Conservation (phyloP, 2,113 vertebrate genomes). For the Peromyscus californicus region DNA sequence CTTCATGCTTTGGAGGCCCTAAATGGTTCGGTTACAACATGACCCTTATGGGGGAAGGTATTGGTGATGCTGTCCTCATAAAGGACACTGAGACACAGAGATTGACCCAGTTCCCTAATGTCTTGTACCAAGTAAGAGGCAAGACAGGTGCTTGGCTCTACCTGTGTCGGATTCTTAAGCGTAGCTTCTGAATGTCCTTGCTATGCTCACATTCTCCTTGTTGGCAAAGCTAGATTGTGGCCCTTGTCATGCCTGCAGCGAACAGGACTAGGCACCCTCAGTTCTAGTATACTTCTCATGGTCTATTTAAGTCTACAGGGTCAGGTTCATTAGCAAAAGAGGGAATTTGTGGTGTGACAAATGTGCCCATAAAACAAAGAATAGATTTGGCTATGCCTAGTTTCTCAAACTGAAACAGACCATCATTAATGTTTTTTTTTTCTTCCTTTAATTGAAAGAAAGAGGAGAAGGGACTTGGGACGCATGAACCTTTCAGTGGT, state of each 20-base stretch:
- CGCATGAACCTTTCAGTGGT: conserved; percentile 59
- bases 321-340: conserved; percentile 9
- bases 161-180: neutral
- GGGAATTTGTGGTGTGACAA: neutral
- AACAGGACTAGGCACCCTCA: neutral
- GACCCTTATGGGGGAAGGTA: neutral
- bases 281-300: neutral
- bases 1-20: neutral
- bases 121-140: neutral
- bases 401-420: conserved; percentile 75
- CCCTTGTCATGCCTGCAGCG: neutral
- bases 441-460: neutral
- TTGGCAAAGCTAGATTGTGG: neutral
- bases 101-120: neutral
- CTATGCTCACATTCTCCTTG: neutral
- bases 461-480: conserved; percentile 55
- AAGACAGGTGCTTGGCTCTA: neutral
- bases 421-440: conserved; percentile 59
- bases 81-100: neutral
- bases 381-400: conserved; percentile 69
- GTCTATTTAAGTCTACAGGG: neutral
- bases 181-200: neutral
- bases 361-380: conserved; percentile 66
- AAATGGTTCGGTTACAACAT: neutral
- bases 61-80: neutral